Evolutionary conservation across 2,113 vertebrate genomes (phyloP).

Genomic region (Triplophysa siluroides): DNA sequence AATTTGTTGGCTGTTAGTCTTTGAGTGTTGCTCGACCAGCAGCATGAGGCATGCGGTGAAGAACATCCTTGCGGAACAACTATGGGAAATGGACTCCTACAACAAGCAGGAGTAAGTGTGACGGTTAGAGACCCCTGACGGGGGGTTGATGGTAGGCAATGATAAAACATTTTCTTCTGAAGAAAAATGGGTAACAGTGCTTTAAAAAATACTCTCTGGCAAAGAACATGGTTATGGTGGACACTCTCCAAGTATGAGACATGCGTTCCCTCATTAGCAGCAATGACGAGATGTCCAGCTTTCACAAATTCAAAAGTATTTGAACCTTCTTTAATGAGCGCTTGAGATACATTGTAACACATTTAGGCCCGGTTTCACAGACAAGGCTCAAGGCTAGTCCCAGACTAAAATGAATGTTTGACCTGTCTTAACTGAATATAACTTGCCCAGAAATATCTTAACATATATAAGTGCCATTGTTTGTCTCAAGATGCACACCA

Average conservation of each 20-base stretch:
- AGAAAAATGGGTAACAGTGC: background rate
- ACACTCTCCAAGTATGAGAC: background rate
- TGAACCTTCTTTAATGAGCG: conserved; percentile 4
- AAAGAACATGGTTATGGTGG: conserved; percentile 11
- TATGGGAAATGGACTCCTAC: too few relatives aligned
- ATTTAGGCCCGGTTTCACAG: background rate
- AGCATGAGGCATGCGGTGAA: background rate
- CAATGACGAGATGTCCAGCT: conserved; percentile 13
- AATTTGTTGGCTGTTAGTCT: background rate
- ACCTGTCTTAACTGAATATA: too few relatives aligned
- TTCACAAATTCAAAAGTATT: background rate
- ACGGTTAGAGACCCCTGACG: too few relatives aligned
- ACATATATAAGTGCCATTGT: too few relatives aligned
- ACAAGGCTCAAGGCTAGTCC: too few relatives aligned
- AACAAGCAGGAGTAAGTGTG: too few relatives aligned
- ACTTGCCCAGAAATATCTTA: too few relatives aligned
- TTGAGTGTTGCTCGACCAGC: background rate
- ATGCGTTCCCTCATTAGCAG: conserved; percentile 3
- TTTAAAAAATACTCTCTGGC: background rate
- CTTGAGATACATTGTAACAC: conserved; percentile 14
- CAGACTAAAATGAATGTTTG: too few relatives aligned
- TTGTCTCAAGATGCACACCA: too few relatives aligned
- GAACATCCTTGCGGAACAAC: background rate
- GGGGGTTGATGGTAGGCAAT: too few relatives aligned
- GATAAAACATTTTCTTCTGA: background rate